Base-by-base conservation (phyloP, 2,888 invertebrate genomes). In the Acleris cristana region DNA sequence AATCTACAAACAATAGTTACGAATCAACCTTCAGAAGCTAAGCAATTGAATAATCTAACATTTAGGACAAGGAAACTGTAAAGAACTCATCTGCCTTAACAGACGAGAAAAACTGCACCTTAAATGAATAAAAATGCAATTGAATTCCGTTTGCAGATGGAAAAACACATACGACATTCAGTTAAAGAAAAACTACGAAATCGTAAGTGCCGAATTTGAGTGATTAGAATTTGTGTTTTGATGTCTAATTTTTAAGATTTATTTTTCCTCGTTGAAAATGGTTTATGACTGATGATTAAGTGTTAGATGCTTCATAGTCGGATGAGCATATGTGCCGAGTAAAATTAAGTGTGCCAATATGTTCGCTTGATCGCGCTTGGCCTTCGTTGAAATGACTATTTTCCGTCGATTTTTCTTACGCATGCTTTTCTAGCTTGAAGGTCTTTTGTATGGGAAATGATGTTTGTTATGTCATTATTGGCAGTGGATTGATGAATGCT, bases 311-410 rank as follows among this genome's bases (percentile, higher is more conserved):
- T 83, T 83, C 79, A 85, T 81, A 86, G 80, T 82, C 81, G 84
- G 80, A 71, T 85, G 89, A 76, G 77, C 87, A 92, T 88, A 86
- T 92, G 74, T 92, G 92, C 89, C 92, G 86, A 85, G 87, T 81
- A 82, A 85, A 87, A 88, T 90, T 88, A 90, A 90, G 88, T 90
- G 85, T 92, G 92, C 92, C 92, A 92, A 92, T 92, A 92, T 86
- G 91, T 79, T 70, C 82, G 90, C 78, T 79, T 92, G 87, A 92
- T 92, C 78, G 92, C 92, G 74, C 80, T 65, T 76, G 88, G 87
- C 92, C 92, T 92, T 92, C 92, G 77, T 5, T 69, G 53, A 78
- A 89, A 90, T 86, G 79, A 82, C 82, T 72, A 86, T 88, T 88
- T 91, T 90, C 92, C 92, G 88, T 79, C 84, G 84, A 88, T 90